phyloP scores from a whole-genome alignment of 2,113 vertebrate species.

The Nesogale talazaci region DNA sequence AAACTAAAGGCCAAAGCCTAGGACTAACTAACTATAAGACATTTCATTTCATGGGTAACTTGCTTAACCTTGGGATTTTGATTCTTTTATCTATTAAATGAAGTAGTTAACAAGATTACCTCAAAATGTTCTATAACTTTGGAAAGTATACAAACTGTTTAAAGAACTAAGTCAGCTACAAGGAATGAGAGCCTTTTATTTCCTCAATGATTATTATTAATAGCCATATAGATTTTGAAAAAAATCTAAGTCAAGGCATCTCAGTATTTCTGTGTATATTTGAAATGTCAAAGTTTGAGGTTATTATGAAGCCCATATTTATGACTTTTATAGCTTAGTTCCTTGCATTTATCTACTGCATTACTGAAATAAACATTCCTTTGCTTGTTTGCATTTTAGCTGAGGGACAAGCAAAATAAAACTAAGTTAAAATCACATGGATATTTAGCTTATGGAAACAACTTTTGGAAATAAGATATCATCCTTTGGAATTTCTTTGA shows the following conservation, averaged over 20 bases:
- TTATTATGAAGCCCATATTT: not conserved
- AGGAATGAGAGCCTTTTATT: not conserved
- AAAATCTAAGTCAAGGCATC: not conserved
- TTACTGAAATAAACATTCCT: not conserved
- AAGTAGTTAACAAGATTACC: not conserved
- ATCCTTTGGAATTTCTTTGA: slow-evolving; percentile 8
- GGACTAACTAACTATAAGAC: not conserved
- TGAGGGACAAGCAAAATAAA: slow-evolving; percentile 30
- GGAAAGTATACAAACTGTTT: not conserved
- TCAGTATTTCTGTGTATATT: not conserved
- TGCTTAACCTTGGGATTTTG: not conserved
- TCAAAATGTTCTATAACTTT: slow-evolving; percentile 3
- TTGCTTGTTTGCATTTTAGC: slow-evolving; percentile 4
- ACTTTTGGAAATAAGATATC: slow-evolving; percentile 18
- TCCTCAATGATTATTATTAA: not conserved
- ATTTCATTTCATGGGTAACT: not conserved
- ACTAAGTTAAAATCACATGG: not conserved
- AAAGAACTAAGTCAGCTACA: not conserved
- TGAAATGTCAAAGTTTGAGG: not conserved
- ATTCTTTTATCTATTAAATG: not conserved
- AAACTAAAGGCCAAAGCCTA: not conserved
- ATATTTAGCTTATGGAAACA: not conserved
- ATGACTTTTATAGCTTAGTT: slow-evolving; percentile 15
- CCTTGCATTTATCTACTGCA: not conserved
- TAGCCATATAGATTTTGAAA: not conserved